These are phyloP conservation scores for Oncorhynchus keta DNA, from an alignment of 2,113 vertebrate species.

Conservation along the genomic window DNA sequence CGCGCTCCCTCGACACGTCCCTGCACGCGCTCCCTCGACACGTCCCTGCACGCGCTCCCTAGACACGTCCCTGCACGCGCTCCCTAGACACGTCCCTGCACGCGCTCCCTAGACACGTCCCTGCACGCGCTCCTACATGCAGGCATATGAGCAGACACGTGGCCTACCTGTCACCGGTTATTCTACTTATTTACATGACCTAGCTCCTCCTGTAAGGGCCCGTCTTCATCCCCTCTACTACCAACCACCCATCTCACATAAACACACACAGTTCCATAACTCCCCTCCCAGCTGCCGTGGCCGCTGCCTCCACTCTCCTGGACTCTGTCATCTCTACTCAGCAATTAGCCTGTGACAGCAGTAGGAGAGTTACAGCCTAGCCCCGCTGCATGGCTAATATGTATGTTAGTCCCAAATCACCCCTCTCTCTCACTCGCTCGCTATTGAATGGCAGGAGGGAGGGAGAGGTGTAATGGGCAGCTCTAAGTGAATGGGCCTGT, in stretches of 20 bases:
- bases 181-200: too few relatives aligned
- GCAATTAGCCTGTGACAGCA: neutral
- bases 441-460: slow-evolving; percentile 26
- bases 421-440: slow-evolving; percentile 11
- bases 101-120: too few relatives aligned
- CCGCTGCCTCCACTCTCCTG: neutral
- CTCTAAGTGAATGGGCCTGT: slow-evolving; percentile 68
- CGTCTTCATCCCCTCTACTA: neutral
- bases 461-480: slow-evolving; percentile 58
- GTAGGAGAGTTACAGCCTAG: neutral
- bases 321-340: neutral
- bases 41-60: rapidly evolving
- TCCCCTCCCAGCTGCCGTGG: neutral
- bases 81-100: too few relatives aligned
- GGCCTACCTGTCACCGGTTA: neutral
- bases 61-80: rapidly evolving
- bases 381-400: neutral
- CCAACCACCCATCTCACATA: neutral
- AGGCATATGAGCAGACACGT: neutral
- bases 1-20: too few relatives aligned
- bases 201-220: too few relatives aligned
- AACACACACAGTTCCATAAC: neutral
- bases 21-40: neutral
- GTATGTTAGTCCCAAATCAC: slow-evolving; percentile 10
- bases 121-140: neutral